Evolutionary conservation across 2,888 invertebrate species (phyloP), one percentile per base, ranked within the genome.

Genomic region (Sminthurinus aureus): DNA sequence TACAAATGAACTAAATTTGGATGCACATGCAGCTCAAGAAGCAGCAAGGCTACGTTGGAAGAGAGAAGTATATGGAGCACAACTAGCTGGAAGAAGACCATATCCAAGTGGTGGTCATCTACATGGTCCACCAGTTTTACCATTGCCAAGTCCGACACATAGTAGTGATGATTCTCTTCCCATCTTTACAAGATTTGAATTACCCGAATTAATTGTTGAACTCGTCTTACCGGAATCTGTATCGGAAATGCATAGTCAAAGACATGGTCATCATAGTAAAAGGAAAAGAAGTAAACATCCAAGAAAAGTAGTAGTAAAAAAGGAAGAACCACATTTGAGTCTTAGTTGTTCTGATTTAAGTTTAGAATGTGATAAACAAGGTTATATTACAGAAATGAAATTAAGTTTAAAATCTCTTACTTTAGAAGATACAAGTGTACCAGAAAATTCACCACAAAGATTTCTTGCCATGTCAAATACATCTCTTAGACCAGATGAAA

Each of bases 391-490:
- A 52, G 87, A 88, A 81, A 86, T 87, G 85, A 87, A 86, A 69
- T 82, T 88, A n/a, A 85, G 85, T 0, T 91, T 98, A 11, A 93
- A 95, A 87, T 96, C 97, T 0, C 93, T 98, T 26, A 92, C 95
- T 4, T 96, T 98, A 95, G 97, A 98, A 90, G 98, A 98, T 91
- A 92, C 98, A 4, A 93, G 95, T 11, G 94, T 95, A 89, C 93
- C 94, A 0, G 92, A 93, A 24, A 94, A 94, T 73, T 95, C 96
- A 0, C 94, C 94, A 88, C 95, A 96, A 91, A 93, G 97, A 64
- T 93, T 94, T 90, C 94, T 98, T 93, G 95, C 98, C 90, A 93
- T 95, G 85, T 96, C 96, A 0, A 93, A 91, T 89, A 91, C 87
- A 67, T 81, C 85, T 11, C 83, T 85, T n/a, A 83, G 82, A 79